Percentiles rank a stretch among this genome's conserved stretches.
Evolutionary conservation across 2,888 invertebrate genomes (phyloP).

Genomic region (Mythimna lalbum): DNA sequence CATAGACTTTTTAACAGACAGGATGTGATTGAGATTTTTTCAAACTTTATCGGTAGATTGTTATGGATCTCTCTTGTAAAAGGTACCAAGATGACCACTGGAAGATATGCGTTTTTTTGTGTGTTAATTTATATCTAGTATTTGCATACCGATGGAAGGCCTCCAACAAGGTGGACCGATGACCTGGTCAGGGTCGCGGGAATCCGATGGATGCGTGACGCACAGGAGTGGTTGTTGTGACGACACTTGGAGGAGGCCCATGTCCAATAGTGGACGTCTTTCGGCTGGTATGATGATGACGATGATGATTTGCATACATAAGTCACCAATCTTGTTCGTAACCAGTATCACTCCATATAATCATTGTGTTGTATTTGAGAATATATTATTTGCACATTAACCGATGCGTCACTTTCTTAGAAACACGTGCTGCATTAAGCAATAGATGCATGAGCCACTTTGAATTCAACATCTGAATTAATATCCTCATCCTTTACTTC

Average conservation of each 20-base stretch:
- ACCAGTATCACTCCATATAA: background rate
- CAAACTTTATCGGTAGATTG: background rate
- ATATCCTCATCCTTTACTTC: slow-evolving; percentile 42
- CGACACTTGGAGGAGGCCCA: too few relatives aligned
- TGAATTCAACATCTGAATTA: slow-evolving; percentile 31
- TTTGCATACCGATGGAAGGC: too few relatives aligned
- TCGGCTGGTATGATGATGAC: too few relatives aligned
- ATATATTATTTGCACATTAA: slow-evolving; percentile 2
- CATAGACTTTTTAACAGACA: slow-evolving; percentile 2
- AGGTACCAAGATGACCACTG: background rate
- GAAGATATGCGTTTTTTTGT: background rate
- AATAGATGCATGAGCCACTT: slow-evolving; percentile 32
- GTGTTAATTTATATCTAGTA: background rate
- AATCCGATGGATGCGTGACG: too few relatives aligned
- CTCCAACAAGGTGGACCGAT: too few relatives aligned
- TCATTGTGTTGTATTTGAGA: background rate
- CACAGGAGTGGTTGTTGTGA: too few relatives aligned
- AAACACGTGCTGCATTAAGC: slow-evolving; percentile 19
- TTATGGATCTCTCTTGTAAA: background rate
- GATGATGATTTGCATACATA: background rate
- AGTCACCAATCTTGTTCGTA: background rate
- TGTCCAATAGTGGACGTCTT: too few relatives aligned
- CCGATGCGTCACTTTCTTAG: slow-evolving; percentile 27
- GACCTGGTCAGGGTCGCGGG: too few relatives aligned
- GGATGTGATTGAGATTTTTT: background rate